phyloP scores from a whole-genome alignment of 2,113 vertebrate species.

The Formicarius rufipectus region DNA sequence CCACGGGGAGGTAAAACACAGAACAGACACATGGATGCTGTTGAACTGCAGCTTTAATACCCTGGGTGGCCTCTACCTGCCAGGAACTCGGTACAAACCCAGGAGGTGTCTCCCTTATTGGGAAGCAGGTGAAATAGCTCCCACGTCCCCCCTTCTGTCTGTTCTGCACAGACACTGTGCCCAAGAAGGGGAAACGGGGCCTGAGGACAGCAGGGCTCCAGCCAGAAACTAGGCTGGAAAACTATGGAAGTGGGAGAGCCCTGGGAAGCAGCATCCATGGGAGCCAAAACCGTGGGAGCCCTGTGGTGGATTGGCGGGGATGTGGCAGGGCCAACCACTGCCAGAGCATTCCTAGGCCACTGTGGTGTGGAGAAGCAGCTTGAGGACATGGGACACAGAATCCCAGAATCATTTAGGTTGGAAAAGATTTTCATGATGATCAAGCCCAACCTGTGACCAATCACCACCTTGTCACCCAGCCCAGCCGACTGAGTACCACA shows the following conservation, averaged over 20 bases:
- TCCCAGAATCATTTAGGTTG: background rate
- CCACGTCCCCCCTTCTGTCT: background rate
- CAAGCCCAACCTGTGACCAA: background rate
- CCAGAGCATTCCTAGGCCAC: background rate
- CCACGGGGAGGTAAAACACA: background rate
- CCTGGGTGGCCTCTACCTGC: fast-evolving
- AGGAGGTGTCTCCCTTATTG: background rate
- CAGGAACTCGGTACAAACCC: background rate
- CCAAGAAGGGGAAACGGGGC: fast-evolving
- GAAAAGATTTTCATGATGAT: background rate
- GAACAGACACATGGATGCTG: background rate
- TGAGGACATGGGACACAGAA: background rate
- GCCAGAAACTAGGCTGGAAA: background rate
- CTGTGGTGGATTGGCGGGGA: background rate
- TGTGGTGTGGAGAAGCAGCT: background rate
- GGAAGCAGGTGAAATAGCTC: background rate
- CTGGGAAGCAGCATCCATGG: background rate
- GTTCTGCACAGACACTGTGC: fast-evolving
- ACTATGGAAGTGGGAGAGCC: background rate
- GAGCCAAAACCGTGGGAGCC: background rate
- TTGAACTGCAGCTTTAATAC: background rate
- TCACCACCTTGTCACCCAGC: background rate
- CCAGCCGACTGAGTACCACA: background rate
- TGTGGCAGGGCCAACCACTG: fast-evolving
- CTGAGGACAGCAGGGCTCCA: background rate